phyloP scores from a whole-genome alignment of 64 coral and sea anemone species.

The Cladopsammia gracilis region DNA sequence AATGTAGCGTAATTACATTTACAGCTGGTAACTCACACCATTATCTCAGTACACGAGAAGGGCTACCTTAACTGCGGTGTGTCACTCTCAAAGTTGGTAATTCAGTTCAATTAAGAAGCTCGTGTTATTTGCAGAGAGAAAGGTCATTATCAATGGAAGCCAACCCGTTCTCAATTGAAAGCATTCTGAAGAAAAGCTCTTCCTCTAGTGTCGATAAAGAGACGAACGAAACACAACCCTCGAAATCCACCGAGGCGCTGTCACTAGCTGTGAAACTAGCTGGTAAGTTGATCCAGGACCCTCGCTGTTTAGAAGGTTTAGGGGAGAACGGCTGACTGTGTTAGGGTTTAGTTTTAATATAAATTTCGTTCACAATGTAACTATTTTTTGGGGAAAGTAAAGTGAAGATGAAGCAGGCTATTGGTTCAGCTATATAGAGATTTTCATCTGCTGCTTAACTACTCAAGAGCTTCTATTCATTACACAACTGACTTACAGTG shows the following conservation, averaged over 20 bases:
- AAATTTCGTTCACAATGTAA: too few relatives aligned
- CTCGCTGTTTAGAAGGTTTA: too few relatives aligned
- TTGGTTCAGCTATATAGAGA: too few relatives aligned
- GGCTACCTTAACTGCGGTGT: not conserved
- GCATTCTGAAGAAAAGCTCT: constrained; percentile 64
- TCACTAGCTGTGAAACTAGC: constrained; percentile 74
- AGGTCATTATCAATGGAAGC: constrained; percentile 31
- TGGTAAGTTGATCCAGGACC: constrained; percentile 17
- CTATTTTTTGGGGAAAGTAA: too few relatives aligned
- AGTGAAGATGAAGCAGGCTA: too few relatives aligned
- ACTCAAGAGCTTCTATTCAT: not conserved
- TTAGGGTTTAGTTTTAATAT: too few relatives aligned
- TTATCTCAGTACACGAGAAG: not conserved
- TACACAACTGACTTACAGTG: too few relatives aligned
- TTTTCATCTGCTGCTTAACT: not conserved
- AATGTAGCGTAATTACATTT: constrained; percentile 21
- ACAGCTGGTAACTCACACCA: constrained; percentile 22
- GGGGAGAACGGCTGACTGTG: too few relatives aligned
- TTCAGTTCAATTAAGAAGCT: not conserved
- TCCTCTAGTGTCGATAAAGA: not conserved
- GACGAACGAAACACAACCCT: constrained; percentile 48
- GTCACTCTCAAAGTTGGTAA: too few relatives aligned
- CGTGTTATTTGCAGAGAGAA: not conserved
- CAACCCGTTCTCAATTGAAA: constrained; percentile 77
- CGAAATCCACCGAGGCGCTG: constrained; percentile 52